phyloP scores from a whole-genome alignment of 2,888 invertebrate species.

The Eledone cirrhosa region DNA sequence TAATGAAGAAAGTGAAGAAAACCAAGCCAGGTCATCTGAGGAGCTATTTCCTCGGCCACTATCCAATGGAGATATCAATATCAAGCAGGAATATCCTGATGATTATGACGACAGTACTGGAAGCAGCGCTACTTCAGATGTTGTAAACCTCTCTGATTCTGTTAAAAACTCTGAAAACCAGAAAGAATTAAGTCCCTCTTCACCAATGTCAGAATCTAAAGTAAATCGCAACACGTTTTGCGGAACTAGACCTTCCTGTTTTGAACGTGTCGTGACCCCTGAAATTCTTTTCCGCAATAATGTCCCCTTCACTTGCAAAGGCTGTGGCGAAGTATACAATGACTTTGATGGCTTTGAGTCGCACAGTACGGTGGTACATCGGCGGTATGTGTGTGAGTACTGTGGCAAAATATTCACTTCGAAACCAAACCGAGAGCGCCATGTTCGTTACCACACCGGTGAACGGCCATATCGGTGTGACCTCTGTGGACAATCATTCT shows the following conservation, averaged over 20 bases:
- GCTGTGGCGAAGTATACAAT: slow-evolving; percentile 45
- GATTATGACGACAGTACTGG: slow-evolving; percentile 18
- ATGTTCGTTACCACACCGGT: slow-evolving; percentile 64
- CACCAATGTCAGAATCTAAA: slow-evolving; percentile 6
- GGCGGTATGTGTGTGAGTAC: slow-evolving; percentile 61
- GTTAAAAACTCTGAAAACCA: slow-evolving; percentile 1
- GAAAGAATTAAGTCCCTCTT: slow-evolving; percentile 14
- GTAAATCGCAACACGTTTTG: neutral
- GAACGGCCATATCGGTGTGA: slow-evolving; percentile 60
- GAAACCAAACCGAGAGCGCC: slow-evolving; percentile 63
- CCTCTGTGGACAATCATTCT: slow-evolving; percentile 51
- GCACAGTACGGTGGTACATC: slow-evolving; percentile 58
- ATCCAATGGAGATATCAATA: slow-evolving; percentile 3
- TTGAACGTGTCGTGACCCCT: slow-evolving; percentile 50
- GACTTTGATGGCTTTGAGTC: slow-evolving; percentile 56
- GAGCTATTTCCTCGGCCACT: slow-evolving; percentile 15
- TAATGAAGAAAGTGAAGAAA: neutral
- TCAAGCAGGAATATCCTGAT: slow-evolving; percentile 24
- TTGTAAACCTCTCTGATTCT: slow-evolving; percentile 11
- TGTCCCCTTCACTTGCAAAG: slow-evolving; percentile 44
- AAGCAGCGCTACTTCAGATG: slow-evolving; percentile 13
- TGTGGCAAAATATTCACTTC: slow-evolving; percentile 64
- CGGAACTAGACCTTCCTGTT: slow-evolving; percentile 31
- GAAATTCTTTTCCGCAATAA: slow-evolving; percentile 46
- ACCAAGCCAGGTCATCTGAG: neutral